Evolutionary conservation across 2,888 invertebrate species (phyloP).

Genomic region (Pantelozetes paolii): DNA sequence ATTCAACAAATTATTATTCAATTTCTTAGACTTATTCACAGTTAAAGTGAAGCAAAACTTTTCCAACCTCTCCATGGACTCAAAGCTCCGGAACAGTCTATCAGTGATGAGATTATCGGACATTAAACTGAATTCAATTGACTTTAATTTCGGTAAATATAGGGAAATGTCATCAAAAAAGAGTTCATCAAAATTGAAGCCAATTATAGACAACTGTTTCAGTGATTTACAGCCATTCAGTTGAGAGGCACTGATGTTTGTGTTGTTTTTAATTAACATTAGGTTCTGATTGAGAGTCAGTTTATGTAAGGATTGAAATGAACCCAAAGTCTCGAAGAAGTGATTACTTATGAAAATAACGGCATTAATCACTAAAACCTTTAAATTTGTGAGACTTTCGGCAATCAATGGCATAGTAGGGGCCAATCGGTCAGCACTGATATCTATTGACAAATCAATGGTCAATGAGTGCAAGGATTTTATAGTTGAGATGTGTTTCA

Average conservation of each 20-base stretch:
- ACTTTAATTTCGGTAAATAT: slow-evolving; percentile 2
- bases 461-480: neutral
- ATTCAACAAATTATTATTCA: neutral
- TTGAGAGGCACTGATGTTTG: neutral
- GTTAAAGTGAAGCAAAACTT: neutral
- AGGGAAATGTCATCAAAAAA: slow-evolving; percentile 2
- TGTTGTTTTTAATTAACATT: neutral
- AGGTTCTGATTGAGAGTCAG: neutral
- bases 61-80: neutral
- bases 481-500: neutral
- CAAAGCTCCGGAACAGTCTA: neutral
- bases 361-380: neutral
- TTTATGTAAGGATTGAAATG: neutral
- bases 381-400: neutral
- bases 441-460: neutral
- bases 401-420: neutral
- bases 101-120: neutral
- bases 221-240: neutral
- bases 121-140: slow-evolving; percentile 3
- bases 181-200: neutral
- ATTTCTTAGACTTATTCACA: neutral
- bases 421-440: neutral
- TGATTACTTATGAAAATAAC: neutral
- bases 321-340: neutral
- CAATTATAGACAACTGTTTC: neutral